Evolutionary conservation across 2,888 invertebrate species (phyloP).

Genomic region (Orthosia incerta): DNA sequence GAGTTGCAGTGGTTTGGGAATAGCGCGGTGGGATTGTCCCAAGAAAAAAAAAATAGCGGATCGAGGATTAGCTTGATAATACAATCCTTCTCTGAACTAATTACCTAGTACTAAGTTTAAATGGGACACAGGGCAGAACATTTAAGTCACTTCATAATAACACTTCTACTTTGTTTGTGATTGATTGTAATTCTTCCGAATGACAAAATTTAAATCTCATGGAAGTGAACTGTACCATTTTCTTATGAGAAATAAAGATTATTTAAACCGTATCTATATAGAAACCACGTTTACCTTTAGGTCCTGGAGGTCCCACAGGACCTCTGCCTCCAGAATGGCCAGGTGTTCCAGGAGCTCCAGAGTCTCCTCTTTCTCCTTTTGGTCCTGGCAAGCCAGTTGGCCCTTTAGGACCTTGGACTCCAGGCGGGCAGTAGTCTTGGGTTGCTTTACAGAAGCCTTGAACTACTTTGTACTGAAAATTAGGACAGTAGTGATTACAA

Average conservation of each 20-base stretch:
- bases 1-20: no score
- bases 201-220: no score
- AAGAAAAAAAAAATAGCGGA: no score
- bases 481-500: neutral
- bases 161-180: no score
- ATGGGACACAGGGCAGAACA: no score
- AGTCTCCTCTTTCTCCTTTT: conserved; percentile 92
- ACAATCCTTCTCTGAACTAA: neutral
- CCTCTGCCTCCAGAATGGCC: conserved; percentile 94
- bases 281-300: conserved; percentile 83
- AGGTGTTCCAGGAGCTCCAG: conserved; percentile 93
- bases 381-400: conserved; percentile 91
- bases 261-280: no score
- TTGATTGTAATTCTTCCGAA: no score
- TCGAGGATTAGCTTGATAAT: neutral
- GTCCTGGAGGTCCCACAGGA: conserved; percentile 92
- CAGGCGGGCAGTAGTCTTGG: conserved; percentile 95
- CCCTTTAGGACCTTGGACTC: conserved; percentile 92
- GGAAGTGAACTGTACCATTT: no score
- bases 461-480: conserved; percentile 94
- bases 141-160: no score
- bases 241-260: no score
- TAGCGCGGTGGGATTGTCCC: no score
- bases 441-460: conserved; percentile 96
- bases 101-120: neutral